Percentiles rank a stretch among this genome's conserved stretches.
phyloP scores from a whole-genome alignment of 2,797 vertebrate genomes.

The Oreortyx pictus region DNA sequence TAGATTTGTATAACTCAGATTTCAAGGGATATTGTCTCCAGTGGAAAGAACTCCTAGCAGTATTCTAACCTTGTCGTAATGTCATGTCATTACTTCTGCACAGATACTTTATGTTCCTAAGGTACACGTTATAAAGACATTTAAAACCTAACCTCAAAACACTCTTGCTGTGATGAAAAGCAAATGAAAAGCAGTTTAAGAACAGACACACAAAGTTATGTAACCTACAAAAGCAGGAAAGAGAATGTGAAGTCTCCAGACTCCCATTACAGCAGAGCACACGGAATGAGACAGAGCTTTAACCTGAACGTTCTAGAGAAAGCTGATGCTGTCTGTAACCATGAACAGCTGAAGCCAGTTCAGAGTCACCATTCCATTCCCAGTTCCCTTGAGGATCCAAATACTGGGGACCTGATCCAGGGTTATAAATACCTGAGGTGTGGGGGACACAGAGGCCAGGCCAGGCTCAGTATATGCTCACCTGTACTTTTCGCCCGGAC shows the following conservation, averaged over 20 bases:
- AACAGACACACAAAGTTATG: neutral
- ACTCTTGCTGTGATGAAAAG: neutral
- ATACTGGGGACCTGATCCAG: no score
- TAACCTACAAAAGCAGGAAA: neutral
- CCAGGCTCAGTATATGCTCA: no score
- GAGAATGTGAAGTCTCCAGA: no score
- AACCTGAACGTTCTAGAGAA: neutral
- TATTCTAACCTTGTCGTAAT: neutral
- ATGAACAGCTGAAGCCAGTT: neutral
- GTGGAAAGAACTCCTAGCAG: neutral
- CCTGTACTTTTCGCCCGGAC: neutral
- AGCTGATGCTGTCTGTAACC: neutral
- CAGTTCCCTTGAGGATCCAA: neutral
- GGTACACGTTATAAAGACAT: neutral
- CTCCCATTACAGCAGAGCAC: neutral
- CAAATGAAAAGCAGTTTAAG: neutral
- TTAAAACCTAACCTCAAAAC: neutral
- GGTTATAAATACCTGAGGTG: no score
- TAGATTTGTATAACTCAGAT: neutral
- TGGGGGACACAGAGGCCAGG: no score
- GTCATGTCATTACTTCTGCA: neutral
- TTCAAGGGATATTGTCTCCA: neutral
- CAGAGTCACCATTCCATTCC: neutral
- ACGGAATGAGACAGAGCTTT: neutral
- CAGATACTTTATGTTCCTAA: neutral